Conservation (phyloP, 2,113 vertebrate species). For the Anhinga rufa region DNA sequence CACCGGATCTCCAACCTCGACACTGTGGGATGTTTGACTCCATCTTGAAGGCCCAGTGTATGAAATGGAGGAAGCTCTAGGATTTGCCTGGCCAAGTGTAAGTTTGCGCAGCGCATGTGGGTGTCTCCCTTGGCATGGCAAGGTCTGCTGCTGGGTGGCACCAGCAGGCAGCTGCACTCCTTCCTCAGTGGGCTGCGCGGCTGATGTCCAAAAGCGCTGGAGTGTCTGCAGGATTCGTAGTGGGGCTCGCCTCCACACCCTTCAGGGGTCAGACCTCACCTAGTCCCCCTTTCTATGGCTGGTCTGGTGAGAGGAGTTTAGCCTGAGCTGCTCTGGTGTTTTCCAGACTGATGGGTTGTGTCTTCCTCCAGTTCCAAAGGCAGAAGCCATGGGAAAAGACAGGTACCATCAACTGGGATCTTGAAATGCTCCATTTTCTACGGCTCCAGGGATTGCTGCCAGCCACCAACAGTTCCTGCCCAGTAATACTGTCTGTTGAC, state of each 20-base stretch:
- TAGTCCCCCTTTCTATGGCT: not conserved
- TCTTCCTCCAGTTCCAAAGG: not conserved
- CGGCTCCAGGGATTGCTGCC: not conserved
- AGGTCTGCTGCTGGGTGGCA: not conserved
- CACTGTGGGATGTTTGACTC: not conserved
- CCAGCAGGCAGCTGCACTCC: not conserved
- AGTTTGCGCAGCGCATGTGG: not conserved
- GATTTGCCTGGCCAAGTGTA: not conserved
- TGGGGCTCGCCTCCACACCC: not conserved
- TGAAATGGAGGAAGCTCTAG: not conserved
- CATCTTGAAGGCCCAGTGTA: not conserved
- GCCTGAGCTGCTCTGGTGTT: not conserved
- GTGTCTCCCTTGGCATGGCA: not conserved
- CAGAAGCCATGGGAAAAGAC: not conserved
- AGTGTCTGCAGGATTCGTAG: not conserved
- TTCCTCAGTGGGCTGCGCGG: rapidly evolving
- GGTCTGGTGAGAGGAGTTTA: not conserved
- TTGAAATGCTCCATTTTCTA: not conserved
- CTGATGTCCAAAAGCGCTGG: not conserved
- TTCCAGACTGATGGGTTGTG: not conserved
- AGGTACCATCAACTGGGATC: not conserved
- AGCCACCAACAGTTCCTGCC: not conserved
- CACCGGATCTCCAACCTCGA: not conserved
- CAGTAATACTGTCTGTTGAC: not conserved
- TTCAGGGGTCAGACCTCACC: not conserved